A percentile compares a stretch with the other conserved stretches of the same genome.
These are phyloP conservation scores for Atethmia centrago DNA, from an alignment of 2,888 invertebrate genomes.

Conservation along the genomic window DNA sequence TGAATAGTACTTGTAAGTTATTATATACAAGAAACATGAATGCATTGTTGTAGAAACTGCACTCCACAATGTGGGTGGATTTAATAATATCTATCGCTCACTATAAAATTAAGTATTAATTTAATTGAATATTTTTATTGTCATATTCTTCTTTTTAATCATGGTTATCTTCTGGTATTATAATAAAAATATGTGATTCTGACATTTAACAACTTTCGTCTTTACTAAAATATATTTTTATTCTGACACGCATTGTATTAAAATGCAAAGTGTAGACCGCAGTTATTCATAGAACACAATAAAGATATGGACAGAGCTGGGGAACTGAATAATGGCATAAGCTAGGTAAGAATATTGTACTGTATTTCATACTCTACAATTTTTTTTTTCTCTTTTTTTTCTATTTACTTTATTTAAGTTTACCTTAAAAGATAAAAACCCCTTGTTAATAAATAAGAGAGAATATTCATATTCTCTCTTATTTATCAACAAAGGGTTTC, in stretches of 20 bases:
- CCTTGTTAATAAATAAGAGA: too few species aligned
- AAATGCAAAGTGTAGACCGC: slow-evolving; percentile 17
- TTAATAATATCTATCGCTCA: background rate
- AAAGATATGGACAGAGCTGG: slow-evolving; percentile 22
- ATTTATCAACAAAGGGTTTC: too few species aligned
- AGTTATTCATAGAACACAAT: slow-evolving; percentile 22
- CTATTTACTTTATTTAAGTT: too few species aligned
- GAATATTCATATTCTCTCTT: too few species aligned
- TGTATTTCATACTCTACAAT: too few species aligned
- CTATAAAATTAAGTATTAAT: background rate
- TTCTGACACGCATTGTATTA: slow-evolving; percentile 2
- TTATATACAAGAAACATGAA: slow-evolving; percentile 11
- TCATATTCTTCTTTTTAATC: background rate
- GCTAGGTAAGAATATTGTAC: too few species aligned
- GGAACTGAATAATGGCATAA: slow-evolving; percentile 11
- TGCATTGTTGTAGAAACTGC: background rate
- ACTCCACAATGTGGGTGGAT: background rate
- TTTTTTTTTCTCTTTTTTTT: too few species aligned
- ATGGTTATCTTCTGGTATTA: background rate
- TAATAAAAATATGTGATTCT: slow-evolving; percentile 7
- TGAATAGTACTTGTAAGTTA: slow-evolving; percentile 22
- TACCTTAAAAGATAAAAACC: too few species aligned
- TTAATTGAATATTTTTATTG: background rate
- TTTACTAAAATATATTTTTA: slow-evolving; percentile 2
- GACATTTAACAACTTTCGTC: background rate